Percentiles rank a stretch among this genome's conserved stretches.
These are phyloP conservation scores for Falcaria lacertinaria DNA, from an alignment of 2,888 invertebrate species.

Conservation along the genomic window DNA sequence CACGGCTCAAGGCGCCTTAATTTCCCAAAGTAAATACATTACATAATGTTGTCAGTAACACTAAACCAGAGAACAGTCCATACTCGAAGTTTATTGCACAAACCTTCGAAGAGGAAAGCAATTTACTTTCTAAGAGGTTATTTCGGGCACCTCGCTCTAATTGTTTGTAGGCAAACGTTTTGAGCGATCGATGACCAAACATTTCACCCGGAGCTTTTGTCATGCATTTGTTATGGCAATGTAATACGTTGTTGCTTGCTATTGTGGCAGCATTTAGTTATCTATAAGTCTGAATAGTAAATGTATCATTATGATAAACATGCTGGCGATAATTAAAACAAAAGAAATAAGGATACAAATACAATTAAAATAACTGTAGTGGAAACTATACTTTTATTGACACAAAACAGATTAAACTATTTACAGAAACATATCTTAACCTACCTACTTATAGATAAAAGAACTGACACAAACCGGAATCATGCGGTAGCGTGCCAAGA, in stretches of 20 bases:
- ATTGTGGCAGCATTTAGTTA: constrained; percentile 5
- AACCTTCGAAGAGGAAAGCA: constrained; percentile 51
- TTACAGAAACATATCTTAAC: too few relatives aligned
- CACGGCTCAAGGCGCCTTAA: too few relatives aligned
- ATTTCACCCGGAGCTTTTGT: constrained; percentile 24
- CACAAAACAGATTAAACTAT: too few relatives aligned
- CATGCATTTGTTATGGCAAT: constrained; percentile 11
- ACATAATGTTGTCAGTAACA: constrained; percentile 23
- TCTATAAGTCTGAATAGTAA: background rate
- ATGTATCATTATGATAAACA: too few relatives aligned
- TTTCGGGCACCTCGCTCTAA: constrained; percentile 50
- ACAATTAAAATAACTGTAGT: too few relatives aligned
- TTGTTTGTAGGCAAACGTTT: constrained; percentile 52
- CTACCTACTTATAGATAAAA: too few relatives aligned
- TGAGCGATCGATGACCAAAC: constrained; percentile 35
- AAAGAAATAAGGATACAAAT: too few relatives aligned
- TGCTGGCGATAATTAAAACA: too few relatives aligned
- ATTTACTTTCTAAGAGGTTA: constrained; percentile 41
- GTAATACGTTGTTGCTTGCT: too few relatives aligned
- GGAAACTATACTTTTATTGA: too few relatives aligned
- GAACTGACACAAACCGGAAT: too few relatives aligned
- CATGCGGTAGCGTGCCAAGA: too few relatives aligned
- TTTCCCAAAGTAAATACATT: background rate
- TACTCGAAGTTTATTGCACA: constrained; percentile 40
- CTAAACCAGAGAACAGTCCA: constrained; percentile 38